phyloP scores from a whole-genome alignment of 2,797 vertebrate species.

The Eulemur mongoz region DNA sequence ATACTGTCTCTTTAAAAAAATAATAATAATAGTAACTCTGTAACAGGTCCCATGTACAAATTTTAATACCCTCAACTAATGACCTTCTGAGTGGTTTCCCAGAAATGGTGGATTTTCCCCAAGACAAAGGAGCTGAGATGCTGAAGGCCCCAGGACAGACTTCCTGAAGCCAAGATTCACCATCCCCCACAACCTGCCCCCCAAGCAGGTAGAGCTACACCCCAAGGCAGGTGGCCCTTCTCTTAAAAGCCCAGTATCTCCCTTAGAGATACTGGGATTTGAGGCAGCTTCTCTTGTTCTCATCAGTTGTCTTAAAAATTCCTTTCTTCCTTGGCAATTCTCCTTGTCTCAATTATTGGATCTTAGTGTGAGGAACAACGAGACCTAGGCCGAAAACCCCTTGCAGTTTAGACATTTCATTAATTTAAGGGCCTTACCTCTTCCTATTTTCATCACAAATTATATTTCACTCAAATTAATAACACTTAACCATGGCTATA shows the following conservation, averaged over 20 bases:
- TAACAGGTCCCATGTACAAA: too few relatives aligned
- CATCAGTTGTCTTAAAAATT: not conserved
- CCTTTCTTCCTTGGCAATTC: not conserved
- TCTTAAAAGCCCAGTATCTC: not conserved
- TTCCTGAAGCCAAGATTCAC: not conserved
- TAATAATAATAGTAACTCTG: not conserved
- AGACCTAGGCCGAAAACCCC: not conserved
- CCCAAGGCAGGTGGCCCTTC: not conserved
- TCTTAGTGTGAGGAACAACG: not conserved
- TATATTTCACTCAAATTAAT: conserved; percentile 7
- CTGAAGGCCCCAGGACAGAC: not conserved
- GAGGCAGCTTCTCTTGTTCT: not conserved
- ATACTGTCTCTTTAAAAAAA: not conserved
- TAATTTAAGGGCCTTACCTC: not conserved
- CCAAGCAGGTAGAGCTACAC: not conserved
- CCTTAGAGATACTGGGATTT: not conserved
- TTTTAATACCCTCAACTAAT: not conserved
- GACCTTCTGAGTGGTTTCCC: not conserved
- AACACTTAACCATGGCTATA: not conserved
- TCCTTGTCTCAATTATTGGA: not conserved
- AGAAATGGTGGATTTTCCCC: not conserved
- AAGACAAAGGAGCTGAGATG: not conserved
- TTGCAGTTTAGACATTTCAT: not conserved
- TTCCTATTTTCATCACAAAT: conserved; percentile 41
- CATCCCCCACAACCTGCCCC: not conserved